A percentile compares a stretch with the other conserved stretches of the same genome.
These are phyloP conservation scores for Chorisops tibialis DNA, from an alignment of 2,888 invertebrate genomes.

Conservation along the genomic window DNA sequence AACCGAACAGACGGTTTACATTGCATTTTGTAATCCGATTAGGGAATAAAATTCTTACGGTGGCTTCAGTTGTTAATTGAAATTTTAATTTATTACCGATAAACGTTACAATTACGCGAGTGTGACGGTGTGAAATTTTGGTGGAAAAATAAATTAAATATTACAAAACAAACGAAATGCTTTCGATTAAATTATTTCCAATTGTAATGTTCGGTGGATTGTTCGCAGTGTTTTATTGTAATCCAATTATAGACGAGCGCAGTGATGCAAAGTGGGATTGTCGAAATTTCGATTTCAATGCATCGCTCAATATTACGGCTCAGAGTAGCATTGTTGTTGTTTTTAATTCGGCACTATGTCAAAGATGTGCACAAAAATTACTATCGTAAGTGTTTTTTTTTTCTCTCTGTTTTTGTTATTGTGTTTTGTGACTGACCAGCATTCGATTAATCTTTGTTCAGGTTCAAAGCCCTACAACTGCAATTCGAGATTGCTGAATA, in stretches of 20 bases:
- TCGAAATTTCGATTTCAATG: slow-evolving; percentile 22
- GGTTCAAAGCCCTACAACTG: slow-evolving; percentile 28
- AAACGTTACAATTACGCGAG: no score
- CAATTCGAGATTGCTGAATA: slow-evolving; percentile 27
- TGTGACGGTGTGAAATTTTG: no score
- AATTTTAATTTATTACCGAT: no score
- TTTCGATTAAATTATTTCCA: neutral
- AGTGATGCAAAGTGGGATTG: slow-evolving; percentile 24
- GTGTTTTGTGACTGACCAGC: neutral
- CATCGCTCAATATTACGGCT: slow-evolving; percentile 23
- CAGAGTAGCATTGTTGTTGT: slow-evolving; percentile 19
- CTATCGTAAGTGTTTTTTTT: slow-evolving; percentile 26
- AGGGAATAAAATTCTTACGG: no score
- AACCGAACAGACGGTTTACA: no score
- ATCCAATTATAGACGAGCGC: slow-evolving; percentile 5
- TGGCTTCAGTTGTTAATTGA: no score
- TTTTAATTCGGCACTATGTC: slow-evolving; percentile 25
- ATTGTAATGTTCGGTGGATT: neutral
- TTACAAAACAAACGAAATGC: neutral
- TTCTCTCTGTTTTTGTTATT: neutral
- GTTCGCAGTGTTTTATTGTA: neutral
- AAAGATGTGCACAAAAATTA: slow-evolving; percentile 28
- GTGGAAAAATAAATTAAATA: no score
- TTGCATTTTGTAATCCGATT: no score
- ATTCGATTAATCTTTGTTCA: neutral